Evolutionary conservation across 2,113 vertebrate genomes (phyloP).

Genomic region (Chauna torquata): DNA sequence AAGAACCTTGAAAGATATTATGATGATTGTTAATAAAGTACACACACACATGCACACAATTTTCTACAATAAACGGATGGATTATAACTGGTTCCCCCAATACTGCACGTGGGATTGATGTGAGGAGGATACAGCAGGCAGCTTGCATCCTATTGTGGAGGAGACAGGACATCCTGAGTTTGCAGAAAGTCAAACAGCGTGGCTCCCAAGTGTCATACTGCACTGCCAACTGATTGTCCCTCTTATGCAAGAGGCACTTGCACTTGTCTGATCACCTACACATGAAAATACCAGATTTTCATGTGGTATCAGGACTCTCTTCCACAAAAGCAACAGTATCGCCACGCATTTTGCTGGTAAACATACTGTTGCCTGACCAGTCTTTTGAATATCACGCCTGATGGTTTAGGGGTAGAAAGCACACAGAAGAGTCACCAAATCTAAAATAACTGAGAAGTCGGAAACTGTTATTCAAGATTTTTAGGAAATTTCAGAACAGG

Average conservation of each 20-base stretch:
- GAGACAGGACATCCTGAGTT: background rate
- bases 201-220: accelerated
- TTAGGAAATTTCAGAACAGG: background rate
- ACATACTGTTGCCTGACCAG: background rate
- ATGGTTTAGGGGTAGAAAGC: background rate
- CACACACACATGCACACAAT: background rate
- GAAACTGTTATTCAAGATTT: background rate
- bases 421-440: background rate
- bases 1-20: constrained; percentile 33
- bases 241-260: background rate
- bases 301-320: background rate
- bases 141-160: background rate
- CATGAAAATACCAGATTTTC: background rate
- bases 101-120: background rate
- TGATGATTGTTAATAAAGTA: constrained; percentile 9
- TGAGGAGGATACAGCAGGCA: background rate
- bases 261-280: background rate
- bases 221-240: background rate
- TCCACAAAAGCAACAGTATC: background rate
- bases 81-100: background rate
- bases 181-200: background rate
- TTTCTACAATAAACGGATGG: background rate
- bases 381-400: background rate
- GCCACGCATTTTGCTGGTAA: background rate
- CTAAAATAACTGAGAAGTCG: background rate